Evolutionary conservation across 2,797 vertebrate species (phyloP), one percentile per base, ranked within the genome.

Genomic region (Acipenser ruthenus): DNA sequence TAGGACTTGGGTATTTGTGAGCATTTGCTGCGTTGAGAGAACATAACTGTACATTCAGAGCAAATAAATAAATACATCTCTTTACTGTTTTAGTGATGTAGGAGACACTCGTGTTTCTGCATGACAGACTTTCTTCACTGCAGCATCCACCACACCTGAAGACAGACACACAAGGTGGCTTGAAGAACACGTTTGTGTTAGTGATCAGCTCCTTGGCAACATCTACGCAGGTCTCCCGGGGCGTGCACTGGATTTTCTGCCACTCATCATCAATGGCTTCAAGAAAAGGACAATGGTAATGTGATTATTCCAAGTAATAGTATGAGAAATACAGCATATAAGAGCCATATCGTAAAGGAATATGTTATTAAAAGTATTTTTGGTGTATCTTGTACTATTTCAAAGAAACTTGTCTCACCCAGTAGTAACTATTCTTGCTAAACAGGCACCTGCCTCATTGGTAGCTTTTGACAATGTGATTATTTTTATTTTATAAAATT

Each of bases 211-310:
- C 96, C 67, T 94, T 92, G 70, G 94, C 95, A 68, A 98, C 94
- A 52, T 98, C 95, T 6, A 99, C 88, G 0, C 93, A 98, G 0
- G 93, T 93, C 82, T 99, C 96, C 78, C 96, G 86, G 52, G 96
- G 96, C 82, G 90, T 91, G 53, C 96, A 99, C 74, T 96, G 96
- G 8, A 94, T 99, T 74, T 89, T 88, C 82, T 95, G 95, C 96
- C 96, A 99, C 78, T 99, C 96, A 47, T 98, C 95, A 64, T 97
- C 96, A 77, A 99, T 95, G 70, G 93, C 96, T 91, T 72, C 6
- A 37, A 37, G 8, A 72, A 63, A 52, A 62, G 68, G n/a, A 8
- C 12, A 37, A 37, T 37, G 37, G 37, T 5, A 37, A 37, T 37
- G 37, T 37, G 37, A 37, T 37, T 37, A 37, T 37, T 5, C 0